A percentile compares a stretch with the other conserved stretches of the same genome.
Evolutionary conservation across 2,888 invertebrate species (phyloP).

Genomic region (Stenichneumon culpator): DNA sequence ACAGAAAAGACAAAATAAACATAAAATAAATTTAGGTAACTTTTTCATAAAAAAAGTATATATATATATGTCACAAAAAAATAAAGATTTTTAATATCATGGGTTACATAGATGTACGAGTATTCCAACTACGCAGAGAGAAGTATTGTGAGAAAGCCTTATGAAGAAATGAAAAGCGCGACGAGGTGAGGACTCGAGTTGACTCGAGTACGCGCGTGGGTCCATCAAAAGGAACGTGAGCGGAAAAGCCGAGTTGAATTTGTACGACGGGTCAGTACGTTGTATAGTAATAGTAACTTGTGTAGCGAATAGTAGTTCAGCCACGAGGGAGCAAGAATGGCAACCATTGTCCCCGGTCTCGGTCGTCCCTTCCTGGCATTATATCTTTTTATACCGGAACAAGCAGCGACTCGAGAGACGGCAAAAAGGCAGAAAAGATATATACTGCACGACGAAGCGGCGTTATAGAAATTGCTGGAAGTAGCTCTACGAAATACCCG

Average conservation of each 20-base stretch:
- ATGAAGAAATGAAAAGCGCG: conserved; percentile 34
- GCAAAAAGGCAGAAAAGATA: conserved; percentile 25
- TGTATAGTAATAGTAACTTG: conserved; percentile 16
- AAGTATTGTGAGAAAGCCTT: background rate
- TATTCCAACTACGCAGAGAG: background rate
- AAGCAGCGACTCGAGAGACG: conserved; percentile 25
- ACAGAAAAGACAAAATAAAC: too few species aligned
- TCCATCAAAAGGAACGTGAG: conserved; percentile 53
- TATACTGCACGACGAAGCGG: conserved; percentile 1
- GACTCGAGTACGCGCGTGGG: conserved; percentile 25
- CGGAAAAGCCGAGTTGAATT: conserved; percentile 46
- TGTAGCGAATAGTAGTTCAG: conserved; percentile 26
- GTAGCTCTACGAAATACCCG: conserved; percentile 39
- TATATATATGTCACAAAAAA: too few species aligned
- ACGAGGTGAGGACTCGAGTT: conserved; percentile 39
- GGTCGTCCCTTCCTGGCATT: conserved; percentile 49
- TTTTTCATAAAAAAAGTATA: too few species aligned
- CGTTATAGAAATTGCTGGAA: background rate
- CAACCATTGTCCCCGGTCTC: conserved; percentile 56
- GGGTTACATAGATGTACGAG: background rate
- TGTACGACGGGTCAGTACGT: conserved; percentile 33
- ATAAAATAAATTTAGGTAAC: too few species aligned
- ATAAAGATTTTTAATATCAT: background rate
- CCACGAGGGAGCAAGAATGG: conserved; percentile 62
- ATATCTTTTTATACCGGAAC: conserved; percentile 58